Percentiles rank a stretch among this genome's conserved stretches.
phyloP scores from a whole-genome alignment of 2,797 vertebrate genomes.

The Phataginus tricuspis region DNA sequence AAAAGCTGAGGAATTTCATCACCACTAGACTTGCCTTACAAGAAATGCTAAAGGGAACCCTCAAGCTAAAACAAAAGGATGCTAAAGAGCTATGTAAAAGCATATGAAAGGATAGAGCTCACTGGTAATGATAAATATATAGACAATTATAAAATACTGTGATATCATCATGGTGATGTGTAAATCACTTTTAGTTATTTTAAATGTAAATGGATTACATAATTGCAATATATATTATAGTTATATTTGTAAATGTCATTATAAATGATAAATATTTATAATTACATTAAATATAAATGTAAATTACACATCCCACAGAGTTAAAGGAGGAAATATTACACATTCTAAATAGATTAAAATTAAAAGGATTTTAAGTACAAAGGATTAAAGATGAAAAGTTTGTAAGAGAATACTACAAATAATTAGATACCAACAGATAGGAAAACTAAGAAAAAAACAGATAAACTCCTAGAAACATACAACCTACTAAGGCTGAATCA shows the following conservation, averaged over 20 bases:
- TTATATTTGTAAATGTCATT: too few species aligned
- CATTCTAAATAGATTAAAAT: not conserved
- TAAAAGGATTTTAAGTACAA: not conserved
- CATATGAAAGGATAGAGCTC: not conserved
- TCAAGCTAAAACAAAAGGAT: not conserved
- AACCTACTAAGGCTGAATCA: not conserved
- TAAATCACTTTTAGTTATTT: not conserved
- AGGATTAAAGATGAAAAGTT: not conserved
- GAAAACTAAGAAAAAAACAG: not conserved
- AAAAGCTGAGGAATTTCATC: not conserved
- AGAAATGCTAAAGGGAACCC: not conserved
- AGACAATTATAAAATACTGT: not conserved
- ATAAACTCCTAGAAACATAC: not conserved
- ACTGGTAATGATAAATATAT: not conserved
- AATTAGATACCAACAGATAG: not conserved
- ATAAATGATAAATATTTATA: too few species aligned
- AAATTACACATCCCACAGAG: too few species aligned
- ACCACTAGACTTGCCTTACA: not conserved
- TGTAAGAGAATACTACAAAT: not conserved
- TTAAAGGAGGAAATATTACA: not conserved
- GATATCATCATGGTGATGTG: not conserved
- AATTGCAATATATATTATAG: too few species aligned
- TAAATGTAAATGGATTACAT: not conserved
- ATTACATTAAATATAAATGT: too few species aligned
- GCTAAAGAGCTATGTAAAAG: not conserved